Evolutionary conservation across 2,888 invertebrate genomes (phyloP).

Genomic region (Leptodirus hochenwartii): DNA sequence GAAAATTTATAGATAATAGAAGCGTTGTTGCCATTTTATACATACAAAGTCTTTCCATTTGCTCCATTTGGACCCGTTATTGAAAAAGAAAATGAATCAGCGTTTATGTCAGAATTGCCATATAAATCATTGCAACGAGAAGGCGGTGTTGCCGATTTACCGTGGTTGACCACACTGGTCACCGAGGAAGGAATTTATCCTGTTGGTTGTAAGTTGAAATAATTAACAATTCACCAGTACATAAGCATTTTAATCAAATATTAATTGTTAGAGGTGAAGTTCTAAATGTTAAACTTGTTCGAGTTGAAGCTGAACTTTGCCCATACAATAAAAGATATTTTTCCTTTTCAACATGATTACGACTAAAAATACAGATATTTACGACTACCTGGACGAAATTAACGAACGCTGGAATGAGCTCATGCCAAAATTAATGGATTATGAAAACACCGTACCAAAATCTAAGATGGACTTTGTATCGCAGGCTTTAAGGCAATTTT

Average conservation of each 20-base stretch:
- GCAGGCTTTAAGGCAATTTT: constrained; percentile 20
- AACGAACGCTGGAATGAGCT: constrained; percentile 1
- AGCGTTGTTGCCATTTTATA: background rate
- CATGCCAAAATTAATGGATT: background rate
- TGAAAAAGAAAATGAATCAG: background rate
- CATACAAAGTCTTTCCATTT: background rate
- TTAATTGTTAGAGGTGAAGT: no score
- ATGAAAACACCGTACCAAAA: constrained; percentile 7
- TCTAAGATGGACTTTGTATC: constrained; percentile 15
- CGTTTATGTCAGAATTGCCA: background rate
- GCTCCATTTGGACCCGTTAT: constrained; percentile 1
- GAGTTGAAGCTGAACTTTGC: no score
- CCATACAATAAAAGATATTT: no score
- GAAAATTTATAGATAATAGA: background rate
- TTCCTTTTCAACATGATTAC: no score
- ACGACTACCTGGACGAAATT: background rate
- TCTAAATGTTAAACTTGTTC: no score
- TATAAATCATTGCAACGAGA: background rate
- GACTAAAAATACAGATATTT: background rate
- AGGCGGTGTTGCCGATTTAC: background rate
- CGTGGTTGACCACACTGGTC: constrained; percentile 1
- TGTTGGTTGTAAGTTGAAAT: no score
- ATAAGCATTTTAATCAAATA: no score
- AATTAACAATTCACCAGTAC: no score
- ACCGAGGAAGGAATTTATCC: constrained; percentile 3